phyloP scores from a whole-genome alignment of 2,888 invertebrate species.

The Strigamia crassipes region DNA sequence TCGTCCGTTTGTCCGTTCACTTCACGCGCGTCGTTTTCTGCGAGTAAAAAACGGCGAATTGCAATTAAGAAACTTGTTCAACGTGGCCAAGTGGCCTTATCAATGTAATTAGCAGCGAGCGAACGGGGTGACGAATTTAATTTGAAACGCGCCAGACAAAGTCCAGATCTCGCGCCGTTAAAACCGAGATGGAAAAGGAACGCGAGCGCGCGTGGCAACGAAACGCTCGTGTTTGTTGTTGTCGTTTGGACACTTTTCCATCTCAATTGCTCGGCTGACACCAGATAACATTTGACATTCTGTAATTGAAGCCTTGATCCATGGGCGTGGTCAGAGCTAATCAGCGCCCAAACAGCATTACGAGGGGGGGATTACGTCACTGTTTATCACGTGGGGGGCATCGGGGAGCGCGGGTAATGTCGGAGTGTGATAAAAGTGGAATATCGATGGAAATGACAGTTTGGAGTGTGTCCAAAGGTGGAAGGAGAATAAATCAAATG shows the following conservation, averaged over 20 bases:
- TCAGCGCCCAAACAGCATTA: not conserved
- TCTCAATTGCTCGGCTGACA: not conserved
- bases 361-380: not conserved
- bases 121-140: slow-evolving; percentile 5
- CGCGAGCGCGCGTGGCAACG: too few relatives aligned
- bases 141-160: not conserved
- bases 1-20: slow-evolving; percentile 85
- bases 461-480: not conserved
- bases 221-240: too few relatives aligned
- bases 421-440: not conserved
- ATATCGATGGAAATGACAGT: not conserved
- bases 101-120: not conserved
- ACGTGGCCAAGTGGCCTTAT: not conserved
- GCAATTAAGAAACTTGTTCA: not conserved
- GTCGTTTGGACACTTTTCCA: not conserved
- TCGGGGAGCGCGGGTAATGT: not conserved
- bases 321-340: slow-evolving; percentile 2
- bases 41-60: slow-evolving; percentile 53
- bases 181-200: too few relatives aligned
- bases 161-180: not conserved
- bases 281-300: not conserved
- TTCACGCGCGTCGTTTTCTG: slow-evolving; percentile 82
- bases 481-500: not conserved
- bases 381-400: not conserved
- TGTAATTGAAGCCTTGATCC: slow-evolving; percentile 2